These are phyloP conservation scores for Cirrhinus molitorella DNA, from an alignment of 2,797 vertebrate species.

Conservation along the genomic window DNA sequence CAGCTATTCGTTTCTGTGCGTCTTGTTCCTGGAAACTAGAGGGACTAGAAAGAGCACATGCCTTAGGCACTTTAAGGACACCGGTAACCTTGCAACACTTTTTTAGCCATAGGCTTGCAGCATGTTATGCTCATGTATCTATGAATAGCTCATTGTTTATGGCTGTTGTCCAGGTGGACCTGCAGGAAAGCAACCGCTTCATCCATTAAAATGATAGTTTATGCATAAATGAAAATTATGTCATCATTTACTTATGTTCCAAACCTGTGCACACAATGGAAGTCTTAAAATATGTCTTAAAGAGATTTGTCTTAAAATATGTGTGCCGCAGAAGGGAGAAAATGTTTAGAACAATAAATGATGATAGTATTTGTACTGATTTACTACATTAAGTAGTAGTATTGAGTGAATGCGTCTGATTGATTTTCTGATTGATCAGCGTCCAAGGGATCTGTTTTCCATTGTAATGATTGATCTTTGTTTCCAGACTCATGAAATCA, in stretches of 20 bases:
- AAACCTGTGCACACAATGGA: not conserved
- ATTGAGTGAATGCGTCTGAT: slow-evolving; percentile 61
- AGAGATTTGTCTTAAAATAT: not conserved
- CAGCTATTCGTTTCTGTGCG: slow-evolving; percentile 28
- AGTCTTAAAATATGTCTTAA: too few species aligned
- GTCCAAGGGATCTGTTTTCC: slow-evolving; percentile 47
- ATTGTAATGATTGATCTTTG: slow-evolving; percentile 52
- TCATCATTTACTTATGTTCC: too few species aligned
- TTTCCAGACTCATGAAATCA: slow-evolving; percentile 15
- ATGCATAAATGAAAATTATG: not conserved
- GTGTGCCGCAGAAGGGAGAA: not conserved
- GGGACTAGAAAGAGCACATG: slow-evolving; percentile 35
- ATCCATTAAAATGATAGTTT: slow-evolving; percentile 5
- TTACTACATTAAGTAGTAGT: not conserved
- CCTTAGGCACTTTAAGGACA: slow-evolving; percentile 36
- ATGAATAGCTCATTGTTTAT: slow-evolving; percentile 5
- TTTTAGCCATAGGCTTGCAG: not conserved
- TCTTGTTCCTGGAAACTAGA: slow-evolving; percentile 12
- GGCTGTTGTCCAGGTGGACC: slow-evolving; percentile 11
- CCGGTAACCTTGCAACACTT: slow-evolving; percentile 30
- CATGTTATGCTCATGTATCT: slow-evolving; percentile 10
- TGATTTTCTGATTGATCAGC: slow-evolving; percentile 69
- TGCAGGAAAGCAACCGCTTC: slow-evolving; percentile 4
- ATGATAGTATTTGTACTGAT: not conserved
- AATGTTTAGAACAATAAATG: not conserved